Evolutionary conservation across 2,888 invertebrate species (phyloP).

Genomic region (Diarsia brunnea): DNA sequence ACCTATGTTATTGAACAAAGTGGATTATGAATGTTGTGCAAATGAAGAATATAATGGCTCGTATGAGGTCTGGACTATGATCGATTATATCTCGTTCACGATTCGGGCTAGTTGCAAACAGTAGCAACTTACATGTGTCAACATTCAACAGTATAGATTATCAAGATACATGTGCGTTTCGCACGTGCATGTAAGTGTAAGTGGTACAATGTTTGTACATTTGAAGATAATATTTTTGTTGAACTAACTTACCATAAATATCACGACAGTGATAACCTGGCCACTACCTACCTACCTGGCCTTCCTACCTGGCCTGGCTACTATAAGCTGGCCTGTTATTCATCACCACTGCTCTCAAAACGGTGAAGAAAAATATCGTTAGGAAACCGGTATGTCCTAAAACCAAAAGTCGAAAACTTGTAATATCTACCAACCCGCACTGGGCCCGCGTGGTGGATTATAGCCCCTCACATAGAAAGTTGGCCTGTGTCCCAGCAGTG

Average conservation of each 20-base stretch:
- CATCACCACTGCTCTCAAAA: no score
- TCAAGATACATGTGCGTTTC: slow-evolving; percentile 27
- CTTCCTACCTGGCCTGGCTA: no score
- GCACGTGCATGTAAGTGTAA: slow-evolving; percentile 23
- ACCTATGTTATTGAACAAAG: slow-evolving; percentile 28
- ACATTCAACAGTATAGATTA: slow-evolving; percentile 56
- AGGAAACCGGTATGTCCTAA: no score
- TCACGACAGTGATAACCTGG: neutral
- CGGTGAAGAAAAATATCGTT: no score
- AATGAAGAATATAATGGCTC: slow-evolving; percentile 66
- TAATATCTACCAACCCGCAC: no score
- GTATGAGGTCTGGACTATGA: slow-evolving; percentile 61
- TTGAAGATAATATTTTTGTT: neutral
- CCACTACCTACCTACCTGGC: no score
- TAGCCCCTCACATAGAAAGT: no score
- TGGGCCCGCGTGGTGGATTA: no score
- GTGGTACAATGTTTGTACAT: slow-evolving; percentile 6
- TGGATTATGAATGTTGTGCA: slow-evolving; percentile 62
- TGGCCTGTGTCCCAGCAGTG: no score
- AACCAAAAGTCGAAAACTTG: no score
- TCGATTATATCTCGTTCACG: slow-evolving; percentile 76
- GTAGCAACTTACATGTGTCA: slow-evolving; percentile 56
- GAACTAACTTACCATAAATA: no score
- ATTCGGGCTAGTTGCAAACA: slow-evolving; percentile 57
- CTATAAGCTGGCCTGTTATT: neutral